A percentile compares a stretch with the other conserved stretches of the same genome.
Conservation (phyloP, 2,113 vertebrate genomes). For the Protomyctophum bolini region DNA sequence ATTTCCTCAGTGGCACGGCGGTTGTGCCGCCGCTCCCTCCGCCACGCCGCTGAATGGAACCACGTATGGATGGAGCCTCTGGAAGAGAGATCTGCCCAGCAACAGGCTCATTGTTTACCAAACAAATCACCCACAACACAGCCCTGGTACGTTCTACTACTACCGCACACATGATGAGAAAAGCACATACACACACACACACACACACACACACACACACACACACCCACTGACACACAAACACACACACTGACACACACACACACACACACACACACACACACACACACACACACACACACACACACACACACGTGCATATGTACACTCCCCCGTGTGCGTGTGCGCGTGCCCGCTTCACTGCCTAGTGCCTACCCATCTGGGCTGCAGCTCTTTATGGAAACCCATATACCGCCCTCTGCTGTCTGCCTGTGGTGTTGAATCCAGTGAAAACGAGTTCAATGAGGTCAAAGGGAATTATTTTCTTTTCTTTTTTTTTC, state of each 20-base stretch:
- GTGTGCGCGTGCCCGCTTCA: too few relatives aligned
- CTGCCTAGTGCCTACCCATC: not conserved
- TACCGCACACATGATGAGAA: not conserved
- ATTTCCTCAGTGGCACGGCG: too few relatives aligned
- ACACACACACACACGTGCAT: not conserved
- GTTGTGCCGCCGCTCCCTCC: too few relatives aligned
- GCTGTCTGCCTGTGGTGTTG: slow-evolving; percentile 24
- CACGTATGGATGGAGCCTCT: too few relatives aligned
- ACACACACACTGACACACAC: not conserved
- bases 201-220: too few relatives aligned
- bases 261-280: not conserved
- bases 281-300: too few relatives aligned
- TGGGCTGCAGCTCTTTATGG: not conserved
- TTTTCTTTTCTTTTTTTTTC: not conserved
- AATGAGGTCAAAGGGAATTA: slow-evolving; percentile 33
- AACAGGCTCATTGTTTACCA: too few relatives aligned
- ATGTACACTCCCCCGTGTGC: too few relatives aligned
- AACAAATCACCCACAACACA: too few relatives aligned
- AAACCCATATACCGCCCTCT: slow-evolving; percentile 50
- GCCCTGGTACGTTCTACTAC: too few relatives aligned
- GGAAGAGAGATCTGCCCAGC: too few relatives aligned
- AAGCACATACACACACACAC: not conserved
- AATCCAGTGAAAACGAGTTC: slow-evolving; percentile 35
- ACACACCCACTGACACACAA: not conserved
- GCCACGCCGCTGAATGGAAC: too few relatives aligned